Evolutionary conservation across 2,797 vertebrate species (phyloP), one percentile per base, ranked within the genome.

Genomic region (Epinephelus malabaricus): DNA sequence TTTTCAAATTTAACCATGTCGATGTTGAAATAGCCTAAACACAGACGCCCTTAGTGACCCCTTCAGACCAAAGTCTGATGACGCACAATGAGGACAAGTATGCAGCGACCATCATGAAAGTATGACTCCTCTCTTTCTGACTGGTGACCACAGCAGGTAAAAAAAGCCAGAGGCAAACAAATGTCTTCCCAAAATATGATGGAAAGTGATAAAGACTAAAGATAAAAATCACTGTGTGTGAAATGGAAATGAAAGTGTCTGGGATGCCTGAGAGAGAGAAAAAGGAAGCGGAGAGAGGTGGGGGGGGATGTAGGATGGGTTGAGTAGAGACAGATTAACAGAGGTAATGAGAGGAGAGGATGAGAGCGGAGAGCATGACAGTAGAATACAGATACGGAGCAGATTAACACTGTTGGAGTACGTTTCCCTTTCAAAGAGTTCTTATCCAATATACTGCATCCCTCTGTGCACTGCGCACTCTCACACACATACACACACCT

Each of bases 271-370:
- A 17, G 67, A 76, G 47, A 55, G 21, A 18, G 34, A 45, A 68
- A 45, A 56, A 55, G 64, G 46, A 21, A 66, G 66, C 17, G 45
- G 17, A 30, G 3, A 30, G 6, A 17, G 7, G 18, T 21, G 18
- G 46, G 23, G 46, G 60, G 17, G 62, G 72, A 2, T 19, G 74
- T 3, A 30, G 78, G 63, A 46, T 11, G 73, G 80, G 66, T 77
- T 83, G 86, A 85, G 79, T 73, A 76, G 76, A 82, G 87, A 87
- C 79, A 90, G 87, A 93, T 90, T 91, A 91, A 85, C 68, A 84
- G 83, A 90, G 71, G 89, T 91, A 93, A 92, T 91, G 85, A 92
- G 92, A 92, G 79, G 73, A 91, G 84, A 90, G 83, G 87, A 92
- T 91, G 86, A 89, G 84, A 90, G 88, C 21, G 43, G 27, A 64